Evolutionary conservation across 2,888 invertebrate species (phyloP).

Genomic region (Cetonia aurata): DNA sequence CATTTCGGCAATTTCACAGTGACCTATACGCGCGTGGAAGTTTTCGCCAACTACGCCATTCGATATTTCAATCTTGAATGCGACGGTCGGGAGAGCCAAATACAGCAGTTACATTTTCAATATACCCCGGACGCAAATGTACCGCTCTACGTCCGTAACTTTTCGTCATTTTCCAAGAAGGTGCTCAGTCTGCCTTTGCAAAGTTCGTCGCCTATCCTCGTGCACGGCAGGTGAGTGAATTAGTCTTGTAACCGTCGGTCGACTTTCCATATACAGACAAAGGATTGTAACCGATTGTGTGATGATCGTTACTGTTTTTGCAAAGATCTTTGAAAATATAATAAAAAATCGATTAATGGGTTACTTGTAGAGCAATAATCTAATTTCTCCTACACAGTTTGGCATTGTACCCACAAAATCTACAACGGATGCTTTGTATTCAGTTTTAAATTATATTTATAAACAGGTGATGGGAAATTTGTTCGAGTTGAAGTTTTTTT

Average conservation of each 20-base stretch:
- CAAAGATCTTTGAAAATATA: no score
- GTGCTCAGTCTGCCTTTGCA: constrained; percentile 59
- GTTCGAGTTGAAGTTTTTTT: no score
- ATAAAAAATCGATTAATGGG: no score
- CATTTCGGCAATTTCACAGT: constrained; percentile 62
- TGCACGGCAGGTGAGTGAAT: constrained; percentile 67
- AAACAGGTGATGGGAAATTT: no score
- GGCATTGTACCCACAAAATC: no score
- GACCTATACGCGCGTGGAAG: constrained; percentile 56
- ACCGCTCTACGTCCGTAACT: constrained; percentile 59
- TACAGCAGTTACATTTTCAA: constrained; percentile 67
- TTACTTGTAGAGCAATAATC: no score
- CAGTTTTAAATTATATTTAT: no score
- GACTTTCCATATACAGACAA: no score
- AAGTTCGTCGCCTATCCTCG: constrained; percentile 62
- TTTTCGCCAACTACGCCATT: constrained; percentile 63
- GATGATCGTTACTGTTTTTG: no score
- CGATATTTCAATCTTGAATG: constrained; percentile 59
- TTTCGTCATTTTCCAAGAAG: constrained; percentile 54
- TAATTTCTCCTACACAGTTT: no score
- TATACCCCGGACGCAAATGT: constrained; percentile 69
- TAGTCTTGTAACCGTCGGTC: neutral
- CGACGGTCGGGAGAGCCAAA: constrained; percentile 54
- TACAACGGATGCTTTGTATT: no score
- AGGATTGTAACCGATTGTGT: no score